A percentile compares a stretch with the other conserved stretches of the same genome.
Evolutionary conservation across 2,797 vertebrate species (phyloP).

Genomic region (Clarias platycephalus): DNA sequence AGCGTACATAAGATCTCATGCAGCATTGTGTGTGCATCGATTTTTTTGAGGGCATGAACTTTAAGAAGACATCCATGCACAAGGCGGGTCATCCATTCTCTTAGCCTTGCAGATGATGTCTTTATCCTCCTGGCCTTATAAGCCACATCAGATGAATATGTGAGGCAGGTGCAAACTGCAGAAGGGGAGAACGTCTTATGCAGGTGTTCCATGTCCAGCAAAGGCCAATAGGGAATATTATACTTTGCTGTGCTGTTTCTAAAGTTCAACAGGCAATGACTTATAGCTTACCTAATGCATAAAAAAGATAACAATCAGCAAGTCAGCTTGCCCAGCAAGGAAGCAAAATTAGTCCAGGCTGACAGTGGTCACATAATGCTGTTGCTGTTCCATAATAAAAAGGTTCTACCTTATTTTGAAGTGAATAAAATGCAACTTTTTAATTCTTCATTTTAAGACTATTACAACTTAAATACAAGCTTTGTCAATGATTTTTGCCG

Average conservation of each 20-base stretch:
- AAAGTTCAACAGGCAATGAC: slow-evolving; percentile 29
- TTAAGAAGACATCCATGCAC: slow-evolving; percentile 43
- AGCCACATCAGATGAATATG: slow-evolving; percentile 31
- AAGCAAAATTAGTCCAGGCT: slow-evolving; percentile 5
- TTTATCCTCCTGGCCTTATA: slow-evolving; percentile 55
- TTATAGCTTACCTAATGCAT: slow-evolving; percentile 32
- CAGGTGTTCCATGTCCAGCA: slow-evolving; percentile 47
- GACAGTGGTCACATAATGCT: not conserved
- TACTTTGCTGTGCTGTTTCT: slow-evolving; percentile 31
- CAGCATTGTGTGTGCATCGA: slow-evolving; percentile 21
- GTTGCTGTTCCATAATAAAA: slow-evolving; percentile 4
- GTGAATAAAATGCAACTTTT: not conserved
- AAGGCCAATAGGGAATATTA: slow-evolving; percentile 39
- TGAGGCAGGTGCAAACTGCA: slow-evolving; percentile 51
- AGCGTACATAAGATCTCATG: slow-evolving; percentile 17
- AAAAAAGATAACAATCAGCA: slow-evolving; percentile 44
- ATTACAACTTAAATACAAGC: not conserved
- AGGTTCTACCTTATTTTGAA: not conserved
- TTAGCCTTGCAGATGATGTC: slow-evolving; percentile 51
- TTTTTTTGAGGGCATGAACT: slow-evolving; percentile 22
- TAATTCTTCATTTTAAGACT: not conserved
- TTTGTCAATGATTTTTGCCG: not conserved
- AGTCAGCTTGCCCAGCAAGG: slow-evolving; percentile 12
- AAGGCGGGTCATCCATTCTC: slow-evolving; percentile 45
- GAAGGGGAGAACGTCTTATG: slow-evolving; percentile 28